A percentile compares a stretch with the other conserved stretches of the same genome.
Conservation (phyloP, 1,140 invertebrate genomes). For the Yoshiicerus persimilis region DNA sequence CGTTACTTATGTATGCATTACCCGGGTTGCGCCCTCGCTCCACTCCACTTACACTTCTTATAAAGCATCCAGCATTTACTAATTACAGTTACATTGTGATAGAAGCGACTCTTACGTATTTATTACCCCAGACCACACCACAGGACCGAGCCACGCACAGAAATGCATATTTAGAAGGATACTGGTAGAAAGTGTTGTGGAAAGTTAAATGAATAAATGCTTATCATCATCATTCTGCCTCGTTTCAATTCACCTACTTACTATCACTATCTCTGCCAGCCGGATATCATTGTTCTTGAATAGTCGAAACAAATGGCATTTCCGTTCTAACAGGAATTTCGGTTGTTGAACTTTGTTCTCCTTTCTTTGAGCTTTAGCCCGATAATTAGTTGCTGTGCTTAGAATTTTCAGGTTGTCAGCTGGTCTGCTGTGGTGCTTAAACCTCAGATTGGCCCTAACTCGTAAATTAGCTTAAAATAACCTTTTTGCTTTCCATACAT, state of each 20-base stretch:
- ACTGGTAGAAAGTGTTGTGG: neutral
- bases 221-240: neutral
- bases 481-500: neutral
- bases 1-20: neutral
- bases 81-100: neutral
- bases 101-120: neutral
- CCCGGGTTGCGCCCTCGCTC: too few species aligned
- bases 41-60: neutral
- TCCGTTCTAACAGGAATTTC: neutral
- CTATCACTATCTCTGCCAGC: neutral
- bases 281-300: neutral
- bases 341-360: conserved; percentile 9
- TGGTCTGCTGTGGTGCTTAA: too few species aligned
- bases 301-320: neutral
- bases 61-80: neutral
- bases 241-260: neutral
- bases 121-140: neutral
- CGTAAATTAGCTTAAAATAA: neutral
- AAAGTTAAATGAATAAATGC: neutral
- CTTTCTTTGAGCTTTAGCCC: neutral
- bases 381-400: neutral
- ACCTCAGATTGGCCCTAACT: neutral
- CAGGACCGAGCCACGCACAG: neutral
- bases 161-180: neutral
- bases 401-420: neutral